These are phyloP conservation scores for Phasia obesa DNA, from an alignment of 2,888 invertebrate species.

Conservation along the genomic window DNA sequence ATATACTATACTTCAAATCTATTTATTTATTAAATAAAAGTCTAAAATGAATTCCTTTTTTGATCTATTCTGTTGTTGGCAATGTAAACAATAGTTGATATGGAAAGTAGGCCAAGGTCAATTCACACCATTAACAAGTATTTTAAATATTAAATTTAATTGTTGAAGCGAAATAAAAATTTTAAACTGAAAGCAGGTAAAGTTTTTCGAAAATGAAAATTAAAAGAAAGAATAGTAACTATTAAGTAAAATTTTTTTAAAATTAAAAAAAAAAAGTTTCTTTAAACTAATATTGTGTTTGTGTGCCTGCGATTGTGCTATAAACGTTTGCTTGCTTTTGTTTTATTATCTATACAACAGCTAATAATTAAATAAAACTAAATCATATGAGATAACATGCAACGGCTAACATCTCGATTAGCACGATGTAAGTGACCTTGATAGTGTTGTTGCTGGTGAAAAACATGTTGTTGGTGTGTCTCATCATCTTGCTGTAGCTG, in stretches of 20 bases:
- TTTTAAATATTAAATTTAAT: not conserved
- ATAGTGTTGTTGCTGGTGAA: slow-evolving; percentile 74
- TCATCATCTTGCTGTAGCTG: slow-evolving; percentile 30
- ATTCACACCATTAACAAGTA: not conserved
- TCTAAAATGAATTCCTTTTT: not conserved
- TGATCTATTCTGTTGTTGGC: not conserved
- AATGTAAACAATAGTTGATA: slow-evolving; percentile 1
- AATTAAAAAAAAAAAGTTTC: not conserved
- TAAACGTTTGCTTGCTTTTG: not conserved
- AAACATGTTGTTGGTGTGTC: slow-evolving; percentile 46
- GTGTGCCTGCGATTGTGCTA: slow-evolving; percentile 14
- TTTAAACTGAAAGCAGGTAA: not conserved
- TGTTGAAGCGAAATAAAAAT: not conserved
- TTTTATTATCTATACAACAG: slow-evolving; percentile 31
- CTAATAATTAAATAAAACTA: slow-evolving; percentile 70
- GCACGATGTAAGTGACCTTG: slow-evolving; percentile 81
- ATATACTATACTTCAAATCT: no score
- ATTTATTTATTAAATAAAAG: no score
- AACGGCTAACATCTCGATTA: slow-evolving; percentile 81
- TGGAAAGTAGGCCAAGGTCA: slow-evolving; percentile 16
- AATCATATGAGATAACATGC: slow-evolving; percentile 80
- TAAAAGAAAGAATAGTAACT: not conserved
- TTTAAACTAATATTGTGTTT: slow-evolving; percentile 35
- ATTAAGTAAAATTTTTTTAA: slow-evolving; percentile 6
- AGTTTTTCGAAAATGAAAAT: not conserved